phyloP scores from a whole-genome alignment of 2,888 invertebrate species.

The Nineta flava region DNA sequence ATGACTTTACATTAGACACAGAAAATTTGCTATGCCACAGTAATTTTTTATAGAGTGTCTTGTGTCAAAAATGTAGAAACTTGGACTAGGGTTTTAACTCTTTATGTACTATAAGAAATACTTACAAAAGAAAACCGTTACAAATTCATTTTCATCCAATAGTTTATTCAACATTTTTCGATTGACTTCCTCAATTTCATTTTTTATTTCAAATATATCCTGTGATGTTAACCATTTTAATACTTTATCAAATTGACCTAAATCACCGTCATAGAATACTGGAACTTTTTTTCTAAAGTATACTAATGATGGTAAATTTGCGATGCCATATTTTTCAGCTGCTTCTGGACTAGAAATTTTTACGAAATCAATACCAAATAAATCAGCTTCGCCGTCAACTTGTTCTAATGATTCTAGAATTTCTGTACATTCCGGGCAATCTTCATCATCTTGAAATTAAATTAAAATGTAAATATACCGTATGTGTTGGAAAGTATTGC shows the following conservation, averaged over 20 bases:
- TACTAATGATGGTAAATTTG: slow-evolving; percentile 70
- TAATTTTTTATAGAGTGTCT: too few species aligned
- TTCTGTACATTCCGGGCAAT: slow-evolving; percentile 82
- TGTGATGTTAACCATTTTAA: slow-evolving; percentile 84
- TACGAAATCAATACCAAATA: slow-evolving; percentile 87
- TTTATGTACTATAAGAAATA: too few species aligned
- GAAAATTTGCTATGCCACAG: too few species aligned
- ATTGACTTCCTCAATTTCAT: slow-evolving; percentile 94
- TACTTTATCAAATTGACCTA: slow-evolving; percentile 72
- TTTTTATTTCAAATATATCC: slow-evolving; percentile 88
- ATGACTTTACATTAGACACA: slow-evolving; percentile 2
- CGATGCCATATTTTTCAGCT: slow-evolving; percentile 65
- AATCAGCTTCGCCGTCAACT: slow-evolving; percentile 89
- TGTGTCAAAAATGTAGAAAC: too few species aligned
- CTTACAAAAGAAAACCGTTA: slow-evolving; percentile 93
- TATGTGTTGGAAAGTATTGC: too few species aligned
- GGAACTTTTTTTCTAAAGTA: slow-evolving; percentile 72
- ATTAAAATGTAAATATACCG: slow-evolving; percentile 14
- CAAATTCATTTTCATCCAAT: slow-evolving; percentile 84
- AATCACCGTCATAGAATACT: slow-evolving; percentile 77
- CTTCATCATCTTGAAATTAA: slow-evolving; percentile 56
- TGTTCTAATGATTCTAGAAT: slow-evolving; percentile 81
- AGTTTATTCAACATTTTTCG: slow-evolving; percentile 92
- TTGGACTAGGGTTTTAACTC: too few species aligned
- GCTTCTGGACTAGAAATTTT: slow-evolving; percentile 74